Conservation (phyloP, 2,113 vertebrate species). For the Oxygymnocypris stewartii region DNA sequence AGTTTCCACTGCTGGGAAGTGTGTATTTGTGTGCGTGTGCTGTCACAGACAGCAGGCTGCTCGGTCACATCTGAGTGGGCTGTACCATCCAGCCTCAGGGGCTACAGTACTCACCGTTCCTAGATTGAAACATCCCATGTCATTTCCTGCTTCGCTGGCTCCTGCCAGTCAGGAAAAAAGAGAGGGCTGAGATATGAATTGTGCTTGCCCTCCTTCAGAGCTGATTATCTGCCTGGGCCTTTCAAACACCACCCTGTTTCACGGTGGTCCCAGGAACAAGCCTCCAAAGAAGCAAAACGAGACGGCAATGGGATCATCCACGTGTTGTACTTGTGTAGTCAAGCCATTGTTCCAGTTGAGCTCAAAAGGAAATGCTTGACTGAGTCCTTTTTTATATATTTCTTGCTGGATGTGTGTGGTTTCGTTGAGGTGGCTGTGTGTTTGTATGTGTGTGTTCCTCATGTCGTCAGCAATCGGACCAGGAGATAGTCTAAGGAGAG, state of each 20-base stretch:
- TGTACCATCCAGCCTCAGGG: conserved; percentile 73
- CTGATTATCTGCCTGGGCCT: conserved; percentile 85
- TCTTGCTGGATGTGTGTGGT: conserved; percentile 55
- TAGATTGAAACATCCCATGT: conserved; percentile 95
- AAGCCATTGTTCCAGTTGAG: conserved; percentile 87
- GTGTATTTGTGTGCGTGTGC: conserved; percentile 2
- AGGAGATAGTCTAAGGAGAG: conserved; percentile 79
- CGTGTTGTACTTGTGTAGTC: conserved; percentile 86
- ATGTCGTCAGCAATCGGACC: conserved; percentile 87
- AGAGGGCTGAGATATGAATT: conserved; percentile 82
- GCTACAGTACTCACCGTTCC: conserved; percentile 74
- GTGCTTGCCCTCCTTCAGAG: conserved; percentile 83
- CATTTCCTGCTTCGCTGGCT: conserved; percentile 87
- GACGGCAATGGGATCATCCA: conserved; percentile 79
- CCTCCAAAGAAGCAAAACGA: conserved; percentile 82
- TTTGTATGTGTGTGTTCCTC: conserved; percentile 55
- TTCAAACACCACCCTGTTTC: conserved; percentile 84
- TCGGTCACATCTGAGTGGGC: conserved; percentile 73
- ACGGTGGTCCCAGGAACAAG: conserved; percentile 90
- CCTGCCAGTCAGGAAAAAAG: conserved; percentile 54
- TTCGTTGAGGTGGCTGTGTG: conserved; percentile 40
- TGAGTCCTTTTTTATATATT: conserved; percentile 88
- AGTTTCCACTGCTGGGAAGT: conserved; percentile 29
- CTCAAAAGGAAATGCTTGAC: conserved; percentile 97
- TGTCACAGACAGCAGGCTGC: conserved; percentile 59